phyloP scores from a whole-genome alignment of 2,888 invertebrate species.

The Proisotoma minuta region DNA sequence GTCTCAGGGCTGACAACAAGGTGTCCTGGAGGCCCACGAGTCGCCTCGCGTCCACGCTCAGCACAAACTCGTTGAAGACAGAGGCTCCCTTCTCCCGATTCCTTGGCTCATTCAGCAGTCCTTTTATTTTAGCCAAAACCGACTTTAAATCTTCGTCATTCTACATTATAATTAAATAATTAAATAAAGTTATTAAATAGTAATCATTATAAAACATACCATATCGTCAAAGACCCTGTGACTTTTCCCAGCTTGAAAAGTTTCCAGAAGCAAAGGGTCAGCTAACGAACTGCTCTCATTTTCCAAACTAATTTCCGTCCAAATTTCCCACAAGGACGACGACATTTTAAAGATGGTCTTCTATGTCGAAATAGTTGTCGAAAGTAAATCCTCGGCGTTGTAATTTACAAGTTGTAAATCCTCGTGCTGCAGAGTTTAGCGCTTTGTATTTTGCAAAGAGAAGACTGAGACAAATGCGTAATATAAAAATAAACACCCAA shows the following conservation, averaged over 20 bases:
- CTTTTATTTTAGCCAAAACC: slow-evolving; percentile 34
- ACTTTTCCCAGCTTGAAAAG: slow-evolving; percentile 18
- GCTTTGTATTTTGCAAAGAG: no score
- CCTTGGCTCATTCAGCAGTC: slow-evolving; percentile 38
- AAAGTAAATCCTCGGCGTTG: no score
- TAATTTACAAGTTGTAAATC: no score
- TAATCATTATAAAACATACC: slow-evolving; percentile 16
- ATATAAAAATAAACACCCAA: no score
- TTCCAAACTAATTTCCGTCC: slow-evolving; percentile 19
- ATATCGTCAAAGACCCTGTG: slow-evolving; percentile 24
- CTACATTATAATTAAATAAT: slow-evolving; percentile 21
- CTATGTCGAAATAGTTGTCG: no score
- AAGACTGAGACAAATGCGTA: no score
- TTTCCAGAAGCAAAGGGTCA: slow-evolving; percentile 30
- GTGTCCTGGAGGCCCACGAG: slow-evolving; percentile 35
- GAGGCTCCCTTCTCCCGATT: slow-evolving; percentile 35
- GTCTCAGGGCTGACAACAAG: slow-evolving; percentile 34
- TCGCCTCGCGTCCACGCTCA: slow-evolving; percentile 22
- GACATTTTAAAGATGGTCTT: no score
- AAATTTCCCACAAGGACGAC: slow-evolving; percentile 25
- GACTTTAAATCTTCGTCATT: slow-evolving; percentile 37
- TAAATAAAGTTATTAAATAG: neutral
- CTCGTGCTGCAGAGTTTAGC: no score
- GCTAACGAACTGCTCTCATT: slow-evolving; percentile 17
- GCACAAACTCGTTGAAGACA: slow-evolving; percentile 27